These are phyloP conservation scores for Strongylocentrotus purpuratus DNA, from an alignment of 35 echinoderm and acorn worm species.

Conservation along the genomic window DNA sequence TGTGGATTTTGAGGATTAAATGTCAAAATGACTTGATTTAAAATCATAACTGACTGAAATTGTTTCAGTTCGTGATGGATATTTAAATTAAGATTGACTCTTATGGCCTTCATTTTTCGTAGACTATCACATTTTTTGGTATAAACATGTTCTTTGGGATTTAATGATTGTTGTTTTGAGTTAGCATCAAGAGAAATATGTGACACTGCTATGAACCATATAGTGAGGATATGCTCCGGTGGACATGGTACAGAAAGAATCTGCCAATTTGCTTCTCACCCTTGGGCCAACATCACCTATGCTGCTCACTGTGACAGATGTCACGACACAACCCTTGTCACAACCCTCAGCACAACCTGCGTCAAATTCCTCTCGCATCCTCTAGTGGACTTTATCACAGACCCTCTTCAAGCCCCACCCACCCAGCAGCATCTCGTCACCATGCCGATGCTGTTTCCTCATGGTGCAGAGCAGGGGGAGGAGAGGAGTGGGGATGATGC, in stretches of 20 bases:
- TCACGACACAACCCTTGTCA: background rate
- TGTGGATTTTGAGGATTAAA: background rate
- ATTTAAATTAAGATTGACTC: background rate
- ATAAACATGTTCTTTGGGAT: background rate
- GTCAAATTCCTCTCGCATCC: background rate
- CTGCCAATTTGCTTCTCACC: background rate
- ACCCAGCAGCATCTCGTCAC: background rate
- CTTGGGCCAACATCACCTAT: background rate
- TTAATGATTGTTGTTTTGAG: no score
- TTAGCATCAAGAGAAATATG: background rate
- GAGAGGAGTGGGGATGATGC: constrained; percentile 30
- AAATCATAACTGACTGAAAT: background rate
- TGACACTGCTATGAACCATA: background rate
- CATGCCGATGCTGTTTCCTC: background rate
- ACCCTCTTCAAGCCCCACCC: background rate
- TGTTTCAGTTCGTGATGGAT: background rate
- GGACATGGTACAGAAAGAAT: background rate
- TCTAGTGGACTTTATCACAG: background rate
- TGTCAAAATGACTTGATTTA: background rate
- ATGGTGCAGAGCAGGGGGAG: background rate
- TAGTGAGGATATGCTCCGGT: background rate
- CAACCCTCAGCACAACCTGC: constrained; percentile 7
- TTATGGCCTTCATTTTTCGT: background rate
- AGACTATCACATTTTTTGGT: background rate
- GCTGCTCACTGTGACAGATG: background rate